Evolutionary conservation across 2,797 vertebrate genomes (phyloP), one percentile per base, ranked within the genome.

Genomic region (Gymnothorax reevesii): DNA sequence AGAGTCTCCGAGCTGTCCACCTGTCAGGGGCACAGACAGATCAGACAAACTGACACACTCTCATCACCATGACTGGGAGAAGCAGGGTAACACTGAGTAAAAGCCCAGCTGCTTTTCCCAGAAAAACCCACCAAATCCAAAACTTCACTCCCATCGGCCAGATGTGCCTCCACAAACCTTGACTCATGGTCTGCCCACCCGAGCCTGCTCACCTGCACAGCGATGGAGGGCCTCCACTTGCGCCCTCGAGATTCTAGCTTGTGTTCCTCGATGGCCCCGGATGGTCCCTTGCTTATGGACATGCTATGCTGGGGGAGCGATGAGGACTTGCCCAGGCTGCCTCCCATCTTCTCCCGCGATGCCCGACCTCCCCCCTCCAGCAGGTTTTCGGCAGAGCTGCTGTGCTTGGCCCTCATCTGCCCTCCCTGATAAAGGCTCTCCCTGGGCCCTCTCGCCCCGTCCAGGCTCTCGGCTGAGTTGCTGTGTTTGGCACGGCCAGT

Each of bases 211-310:
- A 99, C 98, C 97, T 99, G 98, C 88, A 99, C 96, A 0, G 98
- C 98, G 8, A 99, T 98, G 89, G 98, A 99, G 0, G 98, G 98
- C 62, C 98, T 97, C 98, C 98, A 99, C 92, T 98, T 99, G 25
- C 93, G 52, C 90, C 96, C 91, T 90, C 97, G 88, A 87, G 97
- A 94, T 54, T 98, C 96, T 89, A 96, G 97, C 89, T 96, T 92
- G 89, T 96, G 95, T 90, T 97, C 96, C 87, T 97, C 96, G 89
- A 2, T 13, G 55, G 12, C 85, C 92, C 88, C 87, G 27, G 96
- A 86, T 93, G 94, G 91, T 0, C 94, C 89, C 80, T 97, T 97
- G 88, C 97, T 97, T 71, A 98, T 94, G 87, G 97, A 94, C 84
- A 98, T 95, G 55, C 96, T 96, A 92, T 95, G 96, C 90, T 97